These are phyloP conservation scores for Oreochromis aureus DNA, from an alignment of 2,113 vertebrate genomes.

Conservation along the genomic window DNA sequence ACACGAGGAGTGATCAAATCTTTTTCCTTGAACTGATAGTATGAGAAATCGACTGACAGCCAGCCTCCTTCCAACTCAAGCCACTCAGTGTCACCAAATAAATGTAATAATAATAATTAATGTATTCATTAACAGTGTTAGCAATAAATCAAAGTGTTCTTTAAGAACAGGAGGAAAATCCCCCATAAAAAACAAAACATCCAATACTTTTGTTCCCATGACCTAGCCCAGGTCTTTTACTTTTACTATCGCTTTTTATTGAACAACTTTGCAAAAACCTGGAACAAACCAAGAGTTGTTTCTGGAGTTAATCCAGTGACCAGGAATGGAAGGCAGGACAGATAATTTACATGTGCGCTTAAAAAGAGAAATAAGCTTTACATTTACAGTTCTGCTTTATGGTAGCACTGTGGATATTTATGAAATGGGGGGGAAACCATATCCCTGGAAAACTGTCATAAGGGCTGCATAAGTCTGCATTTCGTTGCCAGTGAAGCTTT, in stretches of 20 bases:
- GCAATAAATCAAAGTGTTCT: background rate
- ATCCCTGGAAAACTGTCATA: background rate
- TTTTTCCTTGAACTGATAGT: background rate
- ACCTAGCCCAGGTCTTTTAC: background rate
- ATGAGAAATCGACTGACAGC: background rate
- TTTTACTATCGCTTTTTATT: constrained; percentile 31
- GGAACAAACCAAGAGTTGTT: background rate
- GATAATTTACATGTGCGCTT: background rate
- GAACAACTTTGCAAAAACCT: background rate
- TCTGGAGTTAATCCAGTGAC: constrained; percentile 5
- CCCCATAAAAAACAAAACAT: background rate
- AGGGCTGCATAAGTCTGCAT: background rate
- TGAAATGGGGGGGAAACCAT: background rate
- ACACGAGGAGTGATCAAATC: background rate
- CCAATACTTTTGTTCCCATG: constrained; percentile 5
- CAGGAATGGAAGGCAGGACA: background rate
- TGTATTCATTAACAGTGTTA: background rate
- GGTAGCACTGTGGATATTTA: background rate
- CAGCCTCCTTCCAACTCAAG: background rate
- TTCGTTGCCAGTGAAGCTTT: background rate
- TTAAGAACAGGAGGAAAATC: background rate
- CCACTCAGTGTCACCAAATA: background rate
- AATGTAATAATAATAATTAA: background rate
- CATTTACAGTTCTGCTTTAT: constrained; percentile 17
- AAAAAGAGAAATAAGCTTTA: constrained; percentile 6